Percentiles rank a stretch among this genome's conserved stretches.
Conservation (phyloP, 2,888 invertebrate species). For the Cancer borealis region DNA sequence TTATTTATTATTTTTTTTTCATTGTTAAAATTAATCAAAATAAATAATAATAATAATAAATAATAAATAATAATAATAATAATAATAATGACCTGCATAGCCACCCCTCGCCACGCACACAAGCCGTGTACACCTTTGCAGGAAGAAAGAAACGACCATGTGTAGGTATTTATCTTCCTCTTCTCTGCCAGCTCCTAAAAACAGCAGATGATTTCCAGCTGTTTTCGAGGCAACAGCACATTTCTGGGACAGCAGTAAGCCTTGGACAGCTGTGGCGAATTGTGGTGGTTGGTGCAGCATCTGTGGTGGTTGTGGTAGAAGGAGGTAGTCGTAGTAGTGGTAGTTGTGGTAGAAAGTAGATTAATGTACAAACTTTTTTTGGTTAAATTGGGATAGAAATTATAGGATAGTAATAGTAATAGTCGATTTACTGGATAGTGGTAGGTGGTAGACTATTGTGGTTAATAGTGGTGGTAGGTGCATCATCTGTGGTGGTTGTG, state of each 20-base stretch:
- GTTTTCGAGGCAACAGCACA: constrained; percentile 79
- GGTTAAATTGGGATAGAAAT: too few species aligned
- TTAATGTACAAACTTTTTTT: too few species aligned
- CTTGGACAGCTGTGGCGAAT: constrained; percentile 82
- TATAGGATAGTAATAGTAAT: too few species aligned
- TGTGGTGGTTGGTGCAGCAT: constrained; percentile 83
- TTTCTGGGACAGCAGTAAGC: constrained; percentile 80
- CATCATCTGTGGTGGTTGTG: too few species aligned
- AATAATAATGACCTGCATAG: constrained; percentile 66
- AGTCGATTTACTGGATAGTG: too few species aligned
- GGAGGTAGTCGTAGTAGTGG: background rate
- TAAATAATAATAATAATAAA: too few species aligned
- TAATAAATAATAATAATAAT: too few species aligned
- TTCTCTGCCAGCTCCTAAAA: constrained; percentile 82
- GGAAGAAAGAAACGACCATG: constrained; percentile 83
- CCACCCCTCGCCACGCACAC: constrained; percentile 81
- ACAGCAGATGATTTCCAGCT: constrained; percentile 83
- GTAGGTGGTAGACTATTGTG: too few species aligned
- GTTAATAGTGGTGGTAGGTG: too few species aligned
- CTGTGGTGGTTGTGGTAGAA: constrained; percentile 77
- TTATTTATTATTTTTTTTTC: too few species aligned
- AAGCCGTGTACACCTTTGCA: constrained; percentile 82
- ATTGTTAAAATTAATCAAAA: background rate
- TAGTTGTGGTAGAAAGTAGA: background rate
- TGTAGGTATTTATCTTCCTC: constrained; percentile 81